Evolutionary conservation across 2,113 vertebrate species (phyloP).

Genomic region (Forbesichthys agassizii): DNA sequence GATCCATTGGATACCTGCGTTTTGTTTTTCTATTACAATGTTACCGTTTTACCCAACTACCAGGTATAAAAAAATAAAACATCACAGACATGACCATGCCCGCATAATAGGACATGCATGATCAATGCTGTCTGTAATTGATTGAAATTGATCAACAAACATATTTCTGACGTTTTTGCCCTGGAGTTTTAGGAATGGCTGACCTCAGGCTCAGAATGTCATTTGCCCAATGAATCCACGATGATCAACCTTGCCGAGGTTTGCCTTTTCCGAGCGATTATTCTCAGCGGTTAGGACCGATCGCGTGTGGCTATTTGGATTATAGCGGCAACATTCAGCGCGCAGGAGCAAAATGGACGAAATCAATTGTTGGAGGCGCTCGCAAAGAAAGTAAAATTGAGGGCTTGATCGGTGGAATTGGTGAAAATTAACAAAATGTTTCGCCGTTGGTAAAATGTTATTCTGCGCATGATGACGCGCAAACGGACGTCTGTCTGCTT

Average conservation of each 20-base stretch:
- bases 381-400: neutral
- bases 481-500: constrained; percentile 27
- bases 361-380: neutral
- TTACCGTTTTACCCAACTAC: too few relatives aligned
- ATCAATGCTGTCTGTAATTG: neutral
- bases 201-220: constrained; percentile 35
- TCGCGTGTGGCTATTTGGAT: constrained; percentile 15
- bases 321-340: neutral
- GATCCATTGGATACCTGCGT: too few relatives aligned
- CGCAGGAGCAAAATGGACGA: constrained; percentile 13
- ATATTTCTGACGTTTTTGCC: neutral
- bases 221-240: constrained; percentile 9
- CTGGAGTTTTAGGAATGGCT: constrained; percentile 5
- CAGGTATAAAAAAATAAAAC: too few relatives aligned
- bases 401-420: neutral
- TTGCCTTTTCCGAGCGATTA: neutral
- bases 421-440: constrained; percentile 12
- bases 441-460: constrained; percentile 12
- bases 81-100: too few relatives aligned
- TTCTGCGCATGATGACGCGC: constrained; percentile 57
- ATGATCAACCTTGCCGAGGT: constrained; percentile 14
- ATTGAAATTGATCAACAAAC: neutral
- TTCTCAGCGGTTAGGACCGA: neutral
- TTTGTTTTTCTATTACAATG: too few relatives aligned
- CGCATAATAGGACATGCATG: too few relatives aligned